Evolutionary conservation across 2,113 vertebrate species (phyloP).

Genomic region (Cygnus buccinator): DNA sequence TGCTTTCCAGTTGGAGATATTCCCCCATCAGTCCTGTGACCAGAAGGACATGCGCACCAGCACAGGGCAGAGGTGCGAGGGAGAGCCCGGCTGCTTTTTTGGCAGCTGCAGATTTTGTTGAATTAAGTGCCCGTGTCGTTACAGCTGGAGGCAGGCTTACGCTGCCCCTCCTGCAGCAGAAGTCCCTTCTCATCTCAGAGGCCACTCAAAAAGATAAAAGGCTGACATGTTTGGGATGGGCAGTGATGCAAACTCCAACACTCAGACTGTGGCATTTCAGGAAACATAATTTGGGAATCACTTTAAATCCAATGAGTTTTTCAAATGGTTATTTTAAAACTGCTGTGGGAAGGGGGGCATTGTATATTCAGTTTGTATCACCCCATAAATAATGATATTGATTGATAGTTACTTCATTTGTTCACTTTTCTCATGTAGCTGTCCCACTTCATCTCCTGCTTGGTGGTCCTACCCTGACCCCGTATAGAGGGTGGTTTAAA

Average conservation of each 20-base stretch:
- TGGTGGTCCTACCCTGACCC: neutral
- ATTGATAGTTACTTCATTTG: neutral
- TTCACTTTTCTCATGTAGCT: neutral
- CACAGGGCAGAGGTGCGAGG: neutral
- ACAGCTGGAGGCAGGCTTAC: neutral
- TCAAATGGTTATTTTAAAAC: neutral
- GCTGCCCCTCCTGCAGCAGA: neutral
- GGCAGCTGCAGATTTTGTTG: neutral
- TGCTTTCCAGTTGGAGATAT: neutral
- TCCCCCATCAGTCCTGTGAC: neutral
- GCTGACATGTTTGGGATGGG: neutral
- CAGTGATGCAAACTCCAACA: neutral
- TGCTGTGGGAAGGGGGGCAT: neutral
- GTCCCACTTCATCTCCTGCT: neutral
- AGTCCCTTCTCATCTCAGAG: neutral
- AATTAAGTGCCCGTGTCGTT: neutral
- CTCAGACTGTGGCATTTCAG: neutral
- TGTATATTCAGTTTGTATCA: neutral
- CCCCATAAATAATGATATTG: neutral
- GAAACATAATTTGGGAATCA: neutral
- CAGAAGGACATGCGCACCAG: neutral
- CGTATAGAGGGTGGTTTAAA: neutral
- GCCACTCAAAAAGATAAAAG: neutral
- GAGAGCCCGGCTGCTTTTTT: neutral
- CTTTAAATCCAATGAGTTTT: neutral